phyloP scores from a whole-genome alignment of 2,113 vertebrate species.

The Penelope pileata region DNA sequence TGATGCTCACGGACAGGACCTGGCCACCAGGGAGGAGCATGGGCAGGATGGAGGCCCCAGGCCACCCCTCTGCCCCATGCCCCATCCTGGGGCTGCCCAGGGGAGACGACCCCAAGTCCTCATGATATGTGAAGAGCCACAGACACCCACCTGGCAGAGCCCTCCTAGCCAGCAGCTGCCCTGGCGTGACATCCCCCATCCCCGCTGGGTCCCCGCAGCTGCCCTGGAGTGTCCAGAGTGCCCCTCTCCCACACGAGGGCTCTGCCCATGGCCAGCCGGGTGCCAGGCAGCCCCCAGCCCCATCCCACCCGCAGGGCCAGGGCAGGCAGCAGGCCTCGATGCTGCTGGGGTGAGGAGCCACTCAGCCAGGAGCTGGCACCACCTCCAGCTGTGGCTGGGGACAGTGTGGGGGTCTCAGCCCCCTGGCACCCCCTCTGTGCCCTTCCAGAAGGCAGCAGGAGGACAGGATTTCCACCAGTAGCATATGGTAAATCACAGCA shows the following conservation, averaged over 20 bases:
- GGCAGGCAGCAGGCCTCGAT: neutral
- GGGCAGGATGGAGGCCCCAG: fast-evolving
- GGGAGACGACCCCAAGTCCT: neutral
- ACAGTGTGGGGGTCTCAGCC: fast-evolving
- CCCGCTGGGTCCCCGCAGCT: neutral
- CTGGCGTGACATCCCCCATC: fast-evolving
- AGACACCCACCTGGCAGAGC: neutral
- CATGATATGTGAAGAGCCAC: neutral
- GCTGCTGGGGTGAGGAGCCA: fast-evolving
- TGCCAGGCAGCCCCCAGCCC: neutral
- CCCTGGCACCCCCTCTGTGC: fast-evolving
- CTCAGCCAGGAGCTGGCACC: neutral
- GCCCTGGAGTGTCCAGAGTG: neutral
- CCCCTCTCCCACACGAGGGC: too few relatives aligned
- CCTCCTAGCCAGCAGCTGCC: neutral
- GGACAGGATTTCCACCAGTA: neutral
- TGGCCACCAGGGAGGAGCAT: fast-evolving
- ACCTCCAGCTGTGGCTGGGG: neutral
- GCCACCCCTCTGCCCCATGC: neutral
- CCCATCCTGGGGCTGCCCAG: neutral
- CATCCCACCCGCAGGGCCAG: fast-evolving
- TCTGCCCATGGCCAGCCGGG: neutral
- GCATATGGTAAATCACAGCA: neutral
- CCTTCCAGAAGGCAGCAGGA: neutral
- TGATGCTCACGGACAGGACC: neutral